Evolutionary conservation across 2,888 invertebrate species (phyloP), one percentile per base, ranked within the genome.

Genomic region (Lypha dubia): DNA sequence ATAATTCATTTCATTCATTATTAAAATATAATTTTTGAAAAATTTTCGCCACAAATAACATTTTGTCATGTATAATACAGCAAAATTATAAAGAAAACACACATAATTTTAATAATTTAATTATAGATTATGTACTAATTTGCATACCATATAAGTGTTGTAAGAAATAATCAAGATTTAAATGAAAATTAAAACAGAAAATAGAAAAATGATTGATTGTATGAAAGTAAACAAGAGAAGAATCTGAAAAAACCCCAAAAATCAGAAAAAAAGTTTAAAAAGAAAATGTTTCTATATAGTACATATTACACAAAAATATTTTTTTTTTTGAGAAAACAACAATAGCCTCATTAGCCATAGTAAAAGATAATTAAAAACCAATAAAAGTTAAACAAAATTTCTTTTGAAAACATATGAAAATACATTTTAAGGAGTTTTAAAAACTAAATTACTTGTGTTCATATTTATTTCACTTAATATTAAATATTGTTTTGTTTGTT

Each of bases 131-230:
- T n/a, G n/a, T n/a, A 79, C 63, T 79, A 79, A 86, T 84, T 84
- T 85, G 82, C 73, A 74, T 74, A 77, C 28, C 60, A 32, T 38
- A 79, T 82, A 85, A 82, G 79, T 85, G 82, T 82, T 85, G 82
- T 82, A 46, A 70, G 58, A 63, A 65, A 81, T 67, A 58, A 58
- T 13, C 49, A 67, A 74, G 20, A 60, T 46, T 46, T 24, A 60
- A 74, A 28, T 8, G 11, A 58, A 49, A 76, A 20, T 11, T 58
- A 32, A 56, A 13, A 62, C 56, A 71, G 71, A 86, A 86, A 87
- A 86, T 87, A 88, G 88, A 81, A 86, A 88, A 88, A 88, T 85
- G 86, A 88, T 88, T 88, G 86, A 89, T 90, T 68, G 77, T 28
- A 77, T 84, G 81, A 68, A 70, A 71, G 9, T 8, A 46, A 63